Evolutionary conservation across 1,140 invertebrate species (phyloP).

Genomic region (Drosophila funebris): DNA sequence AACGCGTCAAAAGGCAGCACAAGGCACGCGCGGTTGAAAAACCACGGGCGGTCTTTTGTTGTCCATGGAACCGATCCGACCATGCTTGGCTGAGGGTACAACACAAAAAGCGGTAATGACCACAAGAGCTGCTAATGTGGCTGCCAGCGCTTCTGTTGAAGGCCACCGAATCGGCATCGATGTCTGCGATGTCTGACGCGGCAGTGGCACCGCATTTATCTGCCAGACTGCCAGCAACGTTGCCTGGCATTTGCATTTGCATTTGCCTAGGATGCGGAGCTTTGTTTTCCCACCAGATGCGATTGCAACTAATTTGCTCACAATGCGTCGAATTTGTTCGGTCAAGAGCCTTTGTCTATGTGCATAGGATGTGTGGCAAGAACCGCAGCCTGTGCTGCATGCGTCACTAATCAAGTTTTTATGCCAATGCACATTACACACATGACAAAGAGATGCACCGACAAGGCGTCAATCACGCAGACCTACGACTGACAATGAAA

Average conservation of each 20-base stretch:
- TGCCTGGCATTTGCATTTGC: conserved; percentile 19
- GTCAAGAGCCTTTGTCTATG: conserved; percentile 23
- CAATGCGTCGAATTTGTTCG: conserved; percentile 39
- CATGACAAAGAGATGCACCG: not conserved
- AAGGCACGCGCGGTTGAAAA: conserved; percentile 33
- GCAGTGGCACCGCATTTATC: too few relatives aligned
- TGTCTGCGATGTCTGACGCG: not conserved
- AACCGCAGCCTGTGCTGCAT: not conserved
- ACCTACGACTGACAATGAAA: not conserved
- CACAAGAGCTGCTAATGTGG: conserved; percentile 49
- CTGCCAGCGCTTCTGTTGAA: conserved; percentile 38
- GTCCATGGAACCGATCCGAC: conserved; percentile 10
- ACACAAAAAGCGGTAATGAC: conserved; percentile 34
- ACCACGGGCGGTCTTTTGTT: conserved; percentile 41
- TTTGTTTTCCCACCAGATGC: conserved; percentile 22
- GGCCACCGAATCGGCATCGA: conserved; percentile 20
- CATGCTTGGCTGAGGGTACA: not conserved
- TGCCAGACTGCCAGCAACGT: too few relatives aligned
- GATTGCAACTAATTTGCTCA: conserved; percentile 43
- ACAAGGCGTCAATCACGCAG: not conserved
- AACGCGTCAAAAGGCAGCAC: conserved; percentile 31
- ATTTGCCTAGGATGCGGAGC: conserved; percentile 9
- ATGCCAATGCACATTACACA: not conserved
- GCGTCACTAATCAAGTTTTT: not conserved
- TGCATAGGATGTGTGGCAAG: too few relatives aligned